These are phyloP conservation scores for Corythornis vintsioides DNA, from an alignment of 2,113 vertebrate genomes.

Conservation along the genomic window DNA sequence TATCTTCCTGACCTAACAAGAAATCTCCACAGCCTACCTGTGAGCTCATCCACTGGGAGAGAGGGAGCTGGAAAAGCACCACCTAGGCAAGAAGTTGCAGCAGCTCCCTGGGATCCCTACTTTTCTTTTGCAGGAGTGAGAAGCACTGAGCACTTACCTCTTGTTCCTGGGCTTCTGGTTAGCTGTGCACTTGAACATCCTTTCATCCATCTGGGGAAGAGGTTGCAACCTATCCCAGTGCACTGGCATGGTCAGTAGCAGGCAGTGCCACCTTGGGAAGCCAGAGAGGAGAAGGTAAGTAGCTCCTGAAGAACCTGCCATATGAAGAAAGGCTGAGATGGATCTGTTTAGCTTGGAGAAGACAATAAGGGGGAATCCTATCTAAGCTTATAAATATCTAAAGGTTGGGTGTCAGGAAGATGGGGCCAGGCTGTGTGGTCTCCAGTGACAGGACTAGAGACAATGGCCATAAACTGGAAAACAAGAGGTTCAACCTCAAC, in stretches of 20 bases:
- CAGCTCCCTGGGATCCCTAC: not conserved
- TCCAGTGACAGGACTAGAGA: too few relatives aligned
- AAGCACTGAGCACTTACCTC: fast-evolving
- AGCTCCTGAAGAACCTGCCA: too few relatives aligned
- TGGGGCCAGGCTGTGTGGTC: too few relatives aligned
- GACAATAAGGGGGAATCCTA: too few relatives aligned
- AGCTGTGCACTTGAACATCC: not conserved
- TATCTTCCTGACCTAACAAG: not conserved
- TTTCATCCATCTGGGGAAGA: not conserved
- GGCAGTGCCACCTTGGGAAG: not conserved
- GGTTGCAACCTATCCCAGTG: not conserved
- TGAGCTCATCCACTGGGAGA: not conserved
- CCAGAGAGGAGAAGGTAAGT: not conserved
- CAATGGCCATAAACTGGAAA: too few relatives aligned
- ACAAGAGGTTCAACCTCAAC: too few relatives aligned
- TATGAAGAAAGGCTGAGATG: too few relatives aligned
- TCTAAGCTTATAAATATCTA: too few relatives aligned
- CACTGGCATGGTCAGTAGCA: too few relatives aligned
- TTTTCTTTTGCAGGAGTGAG: not conserved
- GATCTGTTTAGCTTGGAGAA: too few relatives aligned
- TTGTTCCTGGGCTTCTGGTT: not conserved
- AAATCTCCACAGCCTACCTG: not conserved
- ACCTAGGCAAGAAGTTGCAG: not conserved
- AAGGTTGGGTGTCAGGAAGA: too few relatives aligned
- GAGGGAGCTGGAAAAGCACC: not conserved